phyloP scores from a whole-genome alignment of 2,797 vertebrate species.

The Neomorphus geoffroyi region DNA sequence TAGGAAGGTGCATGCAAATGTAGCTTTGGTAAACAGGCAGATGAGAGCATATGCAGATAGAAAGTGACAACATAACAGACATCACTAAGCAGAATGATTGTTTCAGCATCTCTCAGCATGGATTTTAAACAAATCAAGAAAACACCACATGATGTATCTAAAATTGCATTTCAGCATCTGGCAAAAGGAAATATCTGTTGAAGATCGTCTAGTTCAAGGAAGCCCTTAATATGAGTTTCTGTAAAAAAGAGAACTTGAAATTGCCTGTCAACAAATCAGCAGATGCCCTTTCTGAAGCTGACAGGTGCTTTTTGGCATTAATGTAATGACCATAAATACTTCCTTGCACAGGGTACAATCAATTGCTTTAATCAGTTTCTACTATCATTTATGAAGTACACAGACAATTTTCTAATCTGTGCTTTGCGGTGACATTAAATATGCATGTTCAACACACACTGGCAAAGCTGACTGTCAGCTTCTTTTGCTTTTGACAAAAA shows the following conservation, averaged over 20 bases:
- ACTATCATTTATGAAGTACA: neutral
- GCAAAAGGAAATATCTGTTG: conserved; percentile 39
- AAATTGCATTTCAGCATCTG: conserved; percentile 45
- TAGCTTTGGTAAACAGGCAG: neutral
- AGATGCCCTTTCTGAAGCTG: conserved; percentile 50
- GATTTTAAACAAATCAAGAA: conserved; percentile 33
- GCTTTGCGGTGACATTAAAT: conserved; percentile 15
- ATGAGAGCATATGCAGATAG: neutral
- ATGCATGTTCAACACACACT: neutral
- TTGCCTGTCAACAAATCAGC: conserved; percentile 51
- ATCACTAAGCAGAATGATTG: neutral
- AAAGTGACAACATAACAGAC: neutral
- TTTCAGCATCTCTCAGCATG: conserved; percentile 15
- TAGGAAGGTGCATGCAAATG: neutral
- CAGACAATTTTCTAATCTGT: conserved; percentile 28
- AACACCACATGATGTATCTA: conserved; percentile 23
- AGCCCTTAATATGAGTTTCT: conserved; percentile 42
- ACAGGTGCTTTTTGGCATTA: conserved; percentile 40
- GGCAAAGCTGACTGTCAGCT: neutral
- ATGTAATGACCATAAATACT: conserved; percentile 46
- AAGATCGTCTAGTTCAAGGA: neutral
- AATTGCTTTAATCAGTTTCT: conserved; percentile 60
- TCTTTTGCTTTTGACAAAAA: conserved; percentile 61
- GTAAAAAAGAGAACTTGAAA: conserved; percentile 58
- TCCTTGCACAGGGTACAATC: neutral